These are phyloP conservation scores for Porites evermanni DNA, from an alignment of 92 coral and sea anemone species.

Conservation along the genomic window DNA sequence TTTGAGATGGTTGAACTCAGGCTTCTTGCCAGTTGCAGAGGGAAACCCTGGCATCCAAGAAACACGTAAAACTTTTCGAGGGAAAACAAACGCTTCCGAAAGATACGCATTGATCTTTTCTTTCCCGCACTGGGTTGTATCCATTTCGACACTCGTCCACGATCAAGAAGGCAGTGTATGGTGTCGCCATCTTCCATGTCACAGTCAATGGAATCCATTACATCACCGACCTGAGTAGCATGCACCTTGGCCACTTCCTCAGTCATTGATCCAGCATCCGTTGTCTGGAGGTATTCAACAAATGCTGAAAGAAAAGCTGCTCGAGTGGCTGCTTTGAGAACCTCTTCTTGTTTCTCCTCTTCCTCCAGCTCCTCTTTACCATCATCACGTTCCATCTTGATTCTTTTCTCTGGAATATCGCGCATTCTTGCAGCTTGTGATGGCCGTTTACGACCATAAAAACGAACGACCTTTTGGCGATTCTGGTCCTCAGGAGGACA, in stretches of 20 bases:
- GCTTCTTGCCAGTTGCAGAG: background rate
- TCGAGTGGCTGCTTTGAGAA: background rate
- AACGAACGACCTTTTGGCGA: background rate
- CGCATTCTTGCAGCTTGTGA: background rate
- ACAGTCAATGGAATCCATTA: background rate
- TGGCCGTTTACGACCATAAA: background rate
- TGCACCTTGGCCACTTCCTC: background rate
- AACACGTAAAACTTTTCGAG: slow-evolving; percentile 5
- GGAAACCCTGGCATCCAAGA: background rate
- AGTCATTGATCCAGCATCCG: background rate
- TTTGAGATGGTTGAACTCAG: background rate
- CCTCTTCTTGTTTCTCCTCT: background rate
- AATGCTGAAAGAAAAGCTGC: background rate
- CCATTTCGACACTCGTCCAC: background rate
- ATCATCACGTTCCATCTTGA: background rate
- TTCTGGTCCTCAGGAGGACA: background rate
- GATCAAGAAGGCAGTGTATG: background rate
- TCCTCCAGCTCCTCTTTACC: background rate
- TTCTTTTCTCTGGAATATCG: background rate
- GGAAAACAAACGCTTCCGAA: background rate
- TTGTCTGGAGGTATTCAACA: slow-evolving; percentile 3
- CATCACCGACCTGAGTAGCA: background rate
- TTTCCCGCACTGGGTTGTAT: background rate
- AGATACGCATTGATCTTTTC: background rate
- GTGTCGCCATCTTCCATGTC: background rate